Evolutionary conservation across 2,113 vertebrate species (phyloP).

Genomic region (Centropus unirufus): DNA sequence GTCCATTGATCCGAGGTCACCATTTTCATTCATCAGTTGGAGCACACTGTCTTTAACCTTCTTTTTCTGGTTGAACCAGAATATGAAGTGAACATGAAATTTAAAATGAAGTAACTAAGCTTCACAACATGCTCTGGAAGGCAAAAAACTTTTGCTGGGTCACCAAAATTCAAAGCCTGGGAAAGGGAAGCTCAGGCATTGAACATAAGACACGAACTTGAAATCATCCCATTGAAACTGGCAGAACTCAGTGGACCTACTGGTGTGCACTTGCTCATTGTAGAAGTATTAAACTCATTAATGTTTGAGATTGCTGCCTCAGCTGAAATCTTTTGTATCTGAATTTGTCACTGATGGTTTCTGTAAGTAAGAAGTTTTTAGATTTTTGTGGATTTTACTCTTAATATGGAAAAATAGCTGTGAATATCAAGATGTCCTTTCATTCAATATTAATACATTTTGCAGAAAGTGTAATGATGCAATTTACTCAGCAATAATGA

Average conservation of each 20-base stretch:
- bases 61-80: no score
- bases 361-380: neutral
- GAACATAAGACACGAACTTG: neutral
- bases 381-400: neutral
- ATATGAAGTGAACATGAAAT: no score
- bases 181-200: neutral
- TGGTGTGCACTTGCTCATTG: neutral
- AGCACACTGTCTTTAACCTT: no score
- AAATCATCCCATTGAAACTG: neutral
- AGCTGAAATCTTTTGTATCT: neutral
- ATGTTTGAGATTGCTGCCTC: neutral
- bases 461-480: neutral
- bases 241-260: neutral
- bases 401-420: neutral
- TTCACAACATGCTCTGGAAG: neutral
- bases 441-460: neutral
- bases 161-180: neutral
- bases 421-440: neutral
- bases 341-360: neutral
- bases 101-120: neutral
- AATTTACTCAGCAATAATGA: neutral
- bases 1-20: no score
- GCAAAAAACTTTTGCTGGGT: neutral
- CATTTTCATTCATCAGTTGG: no score
- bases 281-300: neutral